Evolutionary conservation across 2,888 invertebrate species (phyloP), one percentile per base, ranked within the genome.

Genomic region (Dinocampus coccinellae): DNA sequence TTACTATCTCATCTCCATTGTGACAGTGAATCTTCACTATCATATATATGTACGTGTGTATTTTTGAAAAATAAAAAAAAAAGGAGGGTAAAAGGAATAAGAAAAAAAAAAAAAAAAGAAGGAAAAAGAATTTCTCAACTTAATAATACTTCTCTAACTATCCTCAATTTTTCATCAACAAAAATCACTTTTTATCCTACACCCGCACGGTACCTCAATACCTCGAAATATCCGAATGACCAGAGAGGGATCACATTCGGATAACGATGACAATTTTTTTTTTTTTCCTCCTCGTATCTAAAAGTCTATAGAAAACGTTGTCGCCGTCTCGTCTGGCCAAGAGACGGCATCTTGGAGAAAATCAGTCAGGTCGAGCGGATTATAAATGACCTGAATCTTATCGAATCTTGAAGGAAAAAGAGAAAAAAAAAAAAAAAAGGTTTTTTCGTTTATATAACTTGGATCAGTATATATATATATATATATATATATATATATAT

Each of bases 371-470:
- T 68, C 42, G 22, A 57, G 71, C 65, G 81, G 82, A 83, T 85
- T 85, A 85, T 85, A 85, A 85, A 84, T 85, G 84, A 84, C 83
- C 81, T 55, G 80, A 83, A 81, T 81, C 82, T 85, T 84, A 85
- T 85, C 85, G 83, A 74, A 75, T 70, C 77, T 57, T 22, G 11
- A 34, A 42, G 1, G 13, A 47, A 47, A 47, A 42, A 2, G 13
- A 47, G 16, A 47, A 81, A 78, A 42, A 4, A 42, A 47, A 47
- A 47, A 47, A 47, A 39, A 47, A 78, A 82, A 81, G 78, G 80
- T 80, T 81, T 39, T 13, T 63, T 20, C 3, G n/a, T 72, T 84
- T 83, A 83, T 83, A 79, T 79, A 79, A 81, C 81, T 82, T 78
- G 82, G 83, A 85, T 84, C 84, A 82, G 82, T 78, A 4, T 16